Evolutionary conservation across 53 echinoderm and acorn worm genomes (phyloP), one percentile per base, ranked within the genome.

Genomic region (Arbacia lixula): DNA sequence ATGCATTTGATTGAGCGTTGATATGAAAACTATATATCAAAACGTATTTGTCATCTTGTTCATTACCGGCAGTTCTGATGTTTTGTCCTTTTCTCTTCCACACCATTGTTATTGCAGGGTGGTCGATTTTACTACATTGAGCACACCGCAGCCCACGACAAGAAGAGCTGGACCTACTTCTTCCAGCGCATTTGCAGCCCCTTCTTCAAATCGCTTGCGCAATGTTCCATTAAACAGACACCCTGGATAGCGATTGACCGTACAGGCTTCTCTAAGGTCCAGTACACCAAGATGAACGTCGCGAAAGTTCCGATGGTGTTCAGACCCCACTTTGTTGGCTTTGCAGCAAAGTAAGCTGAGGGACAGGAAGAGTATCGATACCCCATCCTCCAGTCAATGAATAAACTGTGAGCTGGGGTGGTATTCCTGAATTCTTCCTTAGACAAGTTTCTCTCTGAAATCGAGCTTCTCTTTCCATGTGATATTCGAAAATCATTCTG

Each of bases 41-140:
- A n/a, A n/a, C n/a, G n/a, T n/a, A n/a, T n/a, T n/a, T n/a, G n/a
- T n/a, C n/a, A n/a, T n/a, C n/a, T n/a, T n/a, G n/a, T n/a, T n/a
- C n/a, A n/a, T n/a, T n/a, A n/a, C n/a, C n/a, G n/a, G n/a, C n/a
- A n/a, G n/a, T n/a, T n/a, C n/a, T n/a, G n/a, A n/a, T n/a, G n/a
- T n/a, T n/a, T n/a, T n/a, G n/a, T n/a, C n/a, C n/a, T n/a, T n/a
- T n/a, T n/a, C n/a, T n/a, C n/a, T n/a, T n/a, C n/a, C n/a, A n/a
- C n/a, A n/a, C n/a, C n/a, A n/a, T n/a, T n/a, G 3, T 66, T 41
- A 14, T 41, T 75, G 8, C 88, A 93, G 94, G 94, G 91, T 41
- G 94, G 94, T 12, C 80, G 68, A 27, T 91, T 91, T 39, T 93
- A 88, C 86, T 93, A 85, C 76, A 69, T 93, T 16, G 94, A 93